Percentiles rank a stretch among this genome's conserved stretches.
Evolutionary conservation across 2,797 vertebrate species (phyloP).

Genomic region (Rhincodon typus): DNA sequence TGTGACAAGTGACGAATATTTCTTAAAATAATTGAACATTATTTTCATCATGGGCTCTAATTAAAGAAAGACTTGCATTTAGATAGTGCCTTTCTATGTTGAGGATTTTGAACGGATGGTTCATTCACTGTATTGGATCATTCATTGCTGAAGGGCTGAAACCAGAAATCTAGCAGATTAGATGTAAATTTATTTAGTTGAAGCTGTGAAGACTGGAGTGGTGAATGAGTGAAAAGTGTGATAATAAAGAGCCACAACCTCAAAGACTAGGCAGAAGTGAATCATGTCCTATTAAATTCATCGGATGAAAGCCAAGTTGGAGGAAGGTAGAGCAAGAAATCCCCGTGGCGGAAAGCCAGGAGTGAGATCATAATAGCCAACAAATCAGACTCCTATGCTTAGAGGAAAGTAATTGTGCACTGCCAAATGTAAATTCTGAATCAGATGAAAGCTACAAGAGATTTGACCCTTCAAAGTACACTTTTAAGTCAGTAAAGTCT

Average conservation of each 20-base stretch:
- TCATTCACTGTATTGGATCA: neutral
- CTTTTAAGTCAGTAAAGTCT: neutral
- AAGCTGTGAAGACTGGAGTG: neutral
- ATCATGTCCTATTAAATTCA: neutral
- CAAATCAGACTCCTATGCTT: neutral
- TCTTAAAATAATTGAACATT: neutral
- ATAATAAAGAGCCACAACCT: neutral
- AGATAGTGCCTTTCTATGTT: neutral
- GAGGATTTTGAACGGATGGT: neutral
- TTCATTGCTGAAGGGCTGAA: neutral
- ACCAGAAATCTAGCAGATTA: neutral
- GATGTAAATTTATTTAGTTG: neutral
- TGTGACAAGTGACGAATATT: neutral
- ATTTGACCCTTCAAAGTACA: neutral
- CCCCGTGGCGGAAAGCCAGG: neutral
- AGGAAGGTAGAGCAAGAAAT: neutral
- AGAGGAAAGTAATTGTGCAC: neutral
- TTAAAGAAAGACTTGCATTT: neutral
- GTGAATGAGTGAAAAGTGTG: neutral
- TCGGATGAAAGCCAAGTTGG: neutral
- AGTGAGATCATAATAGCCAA: neutral
- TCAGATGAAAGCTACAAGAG: neutral
- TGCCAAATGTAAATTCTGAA: neutral
- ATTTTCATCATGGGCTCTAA: neutral
- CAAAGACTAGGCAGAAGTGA: neutral